Conservation (phyloP, 1,140 invertebrate species). For the Vollenhovia emeryi region DNA sequence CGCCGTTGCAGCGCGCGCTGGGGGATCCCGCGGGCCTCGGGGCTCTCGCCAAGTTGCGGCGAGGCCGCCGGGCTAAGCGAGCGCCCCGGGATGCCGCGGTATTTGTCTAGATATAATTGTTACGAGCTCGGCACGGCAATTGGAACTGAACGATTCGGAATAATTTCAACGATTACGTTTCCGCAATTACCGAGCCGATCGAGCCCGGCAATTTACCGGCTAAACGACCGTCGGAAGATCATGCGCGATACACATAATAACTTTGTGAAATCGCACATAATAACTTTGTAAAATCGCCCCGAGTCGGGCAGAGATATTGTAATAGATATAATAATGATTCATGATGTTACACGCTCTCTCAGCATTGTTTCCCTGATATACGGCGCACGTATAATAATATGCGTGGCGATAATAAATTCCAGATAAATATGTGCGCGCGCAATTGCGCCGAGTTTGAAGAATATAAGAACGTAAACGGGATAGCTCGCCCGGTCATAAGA, state of each 20-base stretch:
- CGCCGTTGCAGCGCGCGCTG: constrained; percentile 6
- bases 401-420: background rate
- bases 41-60: background rate
- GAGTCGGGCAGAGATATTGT: no score
- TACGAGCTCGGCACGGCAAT: background rate
- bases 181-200: background rate
- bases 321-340: background rate
- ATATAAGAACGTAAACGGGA: no score
- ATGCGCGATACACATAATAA: background rate
- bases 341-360: background rate
- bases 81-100: background rate
- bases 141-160: constrained; percentile 19
- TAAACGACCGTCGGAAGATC: background rate
- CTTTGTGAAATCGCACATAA: background rate
- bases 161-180: constrained; percentile 24
- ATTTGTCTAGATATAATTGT: constrained; percentile 28
- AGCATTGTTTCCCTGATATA: background rate
- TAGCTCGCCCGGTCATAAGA: no score
- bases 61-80: background rate
- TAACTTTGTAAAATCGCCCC: background rate
- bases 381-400: background rate
- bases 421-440: background rate
- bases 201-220: background rate
- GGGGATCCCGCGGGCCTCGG: no score
- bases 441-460: background rate